Evolutionary conservation across 2,888 invertebrate genomes (phyloP).

Genomic region (Bombylius major): DNA sequence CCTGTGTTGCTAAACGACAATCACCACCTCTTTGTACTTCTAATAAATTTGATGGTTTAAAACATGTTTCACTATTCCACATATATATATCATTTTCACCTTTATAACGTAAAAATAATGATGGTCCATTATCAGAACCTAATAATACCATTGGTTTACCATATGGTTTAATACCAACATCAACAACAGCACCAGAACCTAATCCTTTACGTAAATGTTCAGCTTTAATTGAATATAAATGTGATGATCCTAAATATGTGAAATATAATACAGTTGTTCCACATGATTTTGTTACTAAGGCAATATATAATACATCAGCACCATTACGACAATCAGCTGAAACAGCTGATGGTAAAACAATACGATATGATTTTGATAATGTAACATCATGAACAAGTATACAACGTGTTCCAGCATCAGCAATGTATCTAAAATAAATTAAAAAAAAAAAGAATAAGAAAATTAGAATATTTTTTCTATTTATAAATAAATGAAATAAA

Average conservation of each 20-base stretch:
- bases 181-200: slow-evolving; percentile 43
- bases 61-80: slow-evolving; percentile 48
- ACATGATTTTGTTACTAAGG: slow-evolving; percentile 39
- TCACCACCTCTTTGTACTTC: slow-evolving; percentile 46
- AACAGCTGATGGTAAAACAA: slow-evolving; percentile 43
- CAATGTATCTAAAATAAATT: slow-evolving; percentile 21
- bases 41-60: slow-evolving; percentile 43
- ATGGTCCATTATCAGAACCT: slow-evolving; percentile 47
- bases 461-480: neutral
- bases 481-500: no score
- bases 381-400: slow-evolving; percentile 42
- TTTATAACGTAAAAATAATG: slow-evolving; percentile 48
- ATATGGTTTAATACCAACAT: slow-evolving; percentile 43
- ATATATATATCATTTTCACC: slow-evolving; percentile 49
- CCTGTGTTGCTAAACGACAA: slow-evolving; percentile 48
- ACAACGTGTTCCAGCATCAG: slow-evolving; percentile 29
- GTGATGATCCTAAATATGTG: slow-evolving; percentile 44
- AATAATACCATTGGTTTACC: slow-evolving; percentile 42
- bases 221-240: slow-evolving; percentile 44
- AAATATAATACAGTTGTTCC: slow-evolving; percentile 43
- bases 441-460: neutral
- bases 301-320: slow-evolving; percentile 47
- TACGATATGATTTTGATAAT: slow-evolving; percentile 40
- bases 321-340: slow-evolving; percentile 27
- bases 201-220: slow-evolving; percentile 41